Conservation (phyloP, 1,140 invertebrate genomes). For the Ips nitidus region DNA sequence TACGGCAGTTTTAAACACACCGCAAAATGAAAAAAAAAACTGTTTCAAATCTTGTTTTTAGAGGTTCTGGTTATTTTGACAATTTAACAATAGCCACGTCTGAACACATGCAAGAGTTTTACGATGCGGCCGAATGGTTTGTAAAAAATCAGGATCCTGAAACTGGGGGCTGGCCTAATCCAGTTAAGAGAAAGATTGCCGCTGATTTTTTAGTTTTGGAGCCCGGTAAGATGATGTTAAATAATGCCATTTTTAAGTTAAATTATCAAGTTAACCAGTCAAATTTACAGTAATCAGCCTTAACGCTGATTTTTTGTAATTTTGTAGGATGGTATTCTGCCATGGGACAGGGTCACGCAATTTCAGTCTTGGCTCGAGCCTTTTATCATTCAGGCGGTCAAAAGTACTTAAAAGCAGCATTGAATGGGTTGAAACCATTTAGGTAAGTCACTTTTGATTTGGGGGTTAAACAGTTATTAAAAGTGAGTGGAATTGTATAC, state of each 20-base stretch:
- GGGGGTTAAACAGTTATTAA: not conserved
- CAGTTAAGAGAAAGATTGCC: constrained; percentile 75
- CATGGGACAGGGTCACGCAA: constrained; percentile 97
- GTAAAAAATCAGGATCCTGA: constrained; percentile 78
- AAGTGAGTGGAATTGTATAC: not conserved
- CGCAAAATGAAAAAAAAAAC: not conserved
- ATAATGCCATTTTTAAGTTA: not conserved
- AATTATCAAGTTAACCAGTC: not conserved
- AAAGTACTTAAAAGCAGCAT: constrained; percentile 79
- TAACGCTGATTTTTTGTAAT: not conserved
- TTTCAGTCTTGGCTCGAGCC: constrained; percentile 88
- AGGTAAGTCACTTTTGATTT: constrained; percentile 11
- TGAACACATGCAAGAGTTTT: constrained; percentile 88
- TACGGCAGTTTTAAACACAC: not conserved
- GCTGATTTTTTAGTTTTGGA: constrained; percentile 66
- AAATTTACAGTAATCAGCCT: not conserved
- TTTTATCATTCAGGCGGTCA: constrained; percentile 77
- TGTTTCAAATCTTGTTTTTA: not conserved
- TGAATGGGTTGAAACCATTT: constrained; percentile 79
- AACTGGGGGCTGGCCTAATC: constrained; percentile 87
- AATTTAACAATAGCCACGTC: constrained; percentile 82
- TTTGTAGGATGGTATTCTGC: constrained; percentile 77
- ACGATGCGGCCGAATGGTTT: constrained; percentile 92
- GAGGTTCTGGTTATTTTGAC: constrained; percentile 76
- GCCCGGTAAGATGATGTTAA: constrained; percentile 32